Evolutionary conservation across 2,888 invertebrate genomes (phyloP), one percentile per base, ranked within the genome.

Genomic region (Uropetala carovei): DNA sequence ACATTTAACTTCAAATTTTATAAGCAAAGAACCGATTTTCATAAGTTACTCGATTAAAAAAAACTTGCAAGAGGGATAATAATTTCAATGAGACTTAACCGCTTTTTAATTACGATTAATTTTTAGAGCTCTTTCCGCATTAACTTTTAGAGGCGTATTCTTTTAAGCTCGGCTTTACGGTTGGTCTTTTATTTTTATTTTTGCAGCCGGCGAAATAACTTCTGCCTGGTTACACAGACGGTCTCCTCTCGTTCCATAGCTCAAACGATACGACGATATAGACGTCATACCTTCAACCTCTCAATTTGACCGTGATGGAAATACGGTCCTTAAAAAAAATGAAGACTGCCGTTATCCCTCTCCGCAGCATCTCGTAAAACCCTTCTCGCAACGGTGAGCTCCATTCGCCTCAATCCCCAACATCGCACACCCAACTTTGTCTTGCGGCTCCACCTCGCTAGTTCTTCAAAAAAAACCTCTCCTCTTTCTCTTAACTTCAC

Each of bases 271-370:
- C 59, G 86, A 30, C 86, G 86, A 86, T 86, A 86, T 60, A 86
- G 86, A 86, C 86, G 86, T 86, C 86, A 86, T 30, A 18, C 57
- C 14, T 10, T 43, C 43, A 60, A 89, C 89, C 89, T 89, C 89
- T 89, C 89, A 68, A 89, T 89, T 86, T 64, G 60, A 60, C 89
- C 89, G 64, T 89, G 89, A 89, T 89, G 89, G 64, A 89, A 89
- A 89, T 89, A 89, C 89, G 89, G 64, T 64, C 89, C 18, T 43
- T 43, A 60, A 89, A 89, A 89, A 89, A 8, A 27, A 13, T 22
- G 27, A 60, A 43, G 64, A 22, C 60, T 64, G 30, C 30, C 86
- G 60, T 60, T 60, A 86, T 58, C 59, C 59, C 18, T 22, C 27
- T 30, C 59, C 5, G 89, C 60, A 30, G 64, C 89, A 60, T 68